Evolutionary conservation across 2,888 invertebrate genomes (phyloP), one percentile per base, ranked within the genome.

Genomic region (Lochmaea crataegi): DNA sequence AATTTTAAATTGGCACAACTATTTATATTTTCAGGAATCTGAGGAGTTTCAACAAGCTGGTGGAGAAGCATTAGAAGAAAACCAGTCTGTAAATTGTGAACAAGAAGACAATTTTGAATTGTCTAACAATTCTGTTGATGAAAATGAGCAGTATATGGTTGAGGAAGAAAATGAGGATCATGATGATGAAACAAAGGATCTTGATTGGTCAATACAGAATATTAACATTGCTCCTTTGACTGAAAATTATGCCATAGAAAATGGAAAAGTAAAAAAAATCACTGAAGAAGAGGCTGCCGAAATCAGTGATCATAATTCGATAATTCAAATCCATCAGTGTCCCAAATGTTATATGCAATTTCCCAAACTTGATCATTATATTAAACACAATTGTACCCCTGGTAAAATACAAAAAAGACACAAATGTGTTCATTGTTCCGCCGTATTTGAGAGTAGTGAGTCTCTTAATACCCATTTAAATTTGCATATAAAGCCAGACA

Each of bases 381-480:
- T 86, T 14, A 84, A 84, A 65, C 90, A 90, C 75, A 83, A 84
- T 4, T 90, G 89, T 77, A 76, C 65, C 51, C 73, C 74, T 2
- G 42, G 68, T 5, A 76, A 77, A 61, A 71, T 71, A 14, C 90
- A 90, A 77, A 83, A 86, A 0, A 87, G 88, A 14, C 90, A 90
- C 81, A 85, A 88, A 14, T 87, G 88, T 22, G 83, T 85, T 2
- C 90, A 89, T 80, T 88, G 88, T 65, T 89, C 87, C 73, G 84
- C 89, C 0, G 90, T 90, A 79, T 91, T 80, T 53, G 65, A 73
- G 14, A 77, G 57, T 32, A 72, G 77, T 64, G 74, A 76, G n/a
- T 75, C 90, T 0, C 82, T 92, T 58, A 89, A 90, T 74, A 87
- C 89, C 0, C 92, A 93, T 79, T 89, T 90, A 88, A 90, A 90